Evolutionary conservation across 2,113 vertebrate species (phyloP).

Genomic region (Rhea americana): DNA sequence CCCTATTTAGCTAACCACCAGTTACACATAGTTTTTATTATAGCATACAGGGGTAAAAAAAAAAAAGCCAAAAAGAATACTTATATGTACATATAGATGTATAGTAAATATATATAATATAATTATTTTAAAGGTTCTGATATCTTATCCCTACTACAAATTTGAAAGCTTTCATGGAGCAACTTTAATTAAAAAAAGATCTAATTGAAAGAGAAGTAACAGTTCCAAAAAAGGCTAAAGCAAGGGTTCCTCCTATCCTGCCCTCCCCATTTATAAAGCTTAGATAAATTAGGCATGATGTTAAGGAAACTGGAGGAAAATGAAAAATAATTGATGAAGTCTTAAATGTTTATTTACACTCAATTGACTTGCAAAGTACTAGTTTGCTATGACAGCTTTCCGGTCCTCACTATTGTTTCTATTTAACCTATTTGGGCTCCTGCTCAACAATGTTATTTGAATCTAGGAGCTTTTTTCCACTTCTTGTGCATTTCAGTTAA

Average conservation of each 20-base stretch:
- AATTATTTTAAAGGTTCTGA: neutral
- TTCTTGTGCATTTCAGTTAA: neutral
- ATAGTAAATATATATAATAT: too few species aligned
- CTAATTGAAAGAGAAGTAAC: neutral
- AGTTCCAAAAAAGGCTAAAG: neutral
- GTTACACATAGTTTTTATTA: neutral
- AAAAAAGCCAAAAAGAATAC: neutral
- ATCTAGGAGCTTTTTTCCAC: neutral
- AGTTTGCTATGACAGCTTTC: neutral
- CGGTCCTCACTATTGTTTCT: neutral
- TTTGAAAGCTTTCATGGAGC: neutral
- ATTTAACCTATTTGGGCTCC: neutral
- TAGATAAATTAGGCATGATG: neutral
- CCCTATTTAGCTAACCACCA: neutral
- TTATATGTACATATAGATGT: too few species aligned
- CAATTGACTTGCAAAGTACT: neutral
- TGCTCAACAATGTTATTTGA: neutral
- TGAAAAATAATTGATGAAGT: neutral
- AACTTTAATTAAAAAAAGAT: neutral
- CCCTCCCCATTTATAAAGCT: neutral
- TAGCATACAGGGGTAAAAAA: neutral
- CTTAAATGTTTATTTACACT: neutral
- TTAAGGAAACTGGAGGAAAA: neutral
- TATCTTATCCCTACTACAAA: neutral
- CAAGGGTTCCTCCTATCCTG: neutral